These are phyloP conservation scores for Balearica regulorum DNA, from an alignment of 2,797 vertebrate species.

Conservation along the genomic window DNA sequence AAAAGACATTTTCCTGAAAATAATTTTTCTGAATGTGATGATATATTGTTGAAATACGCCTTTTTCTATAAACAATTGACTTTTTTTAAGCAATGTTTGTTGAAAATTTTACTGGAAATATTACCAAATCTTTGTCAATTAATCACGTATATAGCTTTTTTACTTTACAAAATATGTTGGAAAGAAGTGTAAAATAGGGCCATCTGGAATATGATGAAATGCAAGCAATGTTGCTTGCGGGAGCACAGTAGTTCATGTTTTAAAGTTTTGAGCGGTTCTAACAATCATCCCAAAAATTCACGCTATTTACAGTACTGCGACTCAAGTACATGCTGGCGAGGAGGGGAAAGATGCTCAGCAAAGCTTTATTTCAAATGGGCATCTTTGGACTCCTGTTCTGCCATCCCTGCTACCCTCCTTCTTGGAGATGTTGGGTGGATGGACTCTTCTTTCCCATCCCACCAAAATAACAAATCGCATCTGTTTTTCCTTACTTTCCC, in stretches of 20 bases:
- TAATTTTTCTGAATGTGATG: slow-evolving; percentile 5
- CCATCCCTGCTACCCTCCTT: background rate
- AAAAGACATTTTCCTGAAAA: slow-evolving; percentile 23
- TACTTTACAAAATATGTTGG: background rate
- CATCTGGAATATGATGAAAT: background rate
- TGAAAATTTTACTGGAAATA: slow-evolving; percentile 33
- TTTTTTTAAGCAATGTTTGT: background rate
- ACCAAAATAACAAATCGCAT: background rate
- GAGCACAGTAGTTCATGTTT: background rate
- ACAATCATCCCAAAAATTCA: background rate
- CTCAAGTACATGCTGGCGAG: background rate
- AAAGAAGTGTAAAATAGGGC: background rate
- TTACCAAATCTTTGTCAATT: background rate
- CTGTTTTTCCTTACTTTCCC: background rate
- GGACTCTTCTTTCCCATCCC: background rate
- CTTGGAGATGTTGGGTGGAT: background rate
- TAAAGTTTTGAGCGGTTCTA: background rate
- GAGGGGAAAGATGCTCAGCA: background rate
- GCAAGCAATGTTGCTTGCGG: background rate
- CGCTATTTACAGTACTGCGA: fast-evolving
- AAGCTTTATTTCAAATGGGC: background rate
- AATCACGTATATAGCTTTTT: background rate
- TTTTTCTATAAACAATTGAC: slow-evolving; percentile 34
- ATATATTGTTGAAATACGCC: slow-evolving; percentile 30
- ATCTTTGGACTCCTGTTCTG: background rate